Conservation (phyloP, 2,797 vertebrate genomes). For the Poecilia picta region DNA sequence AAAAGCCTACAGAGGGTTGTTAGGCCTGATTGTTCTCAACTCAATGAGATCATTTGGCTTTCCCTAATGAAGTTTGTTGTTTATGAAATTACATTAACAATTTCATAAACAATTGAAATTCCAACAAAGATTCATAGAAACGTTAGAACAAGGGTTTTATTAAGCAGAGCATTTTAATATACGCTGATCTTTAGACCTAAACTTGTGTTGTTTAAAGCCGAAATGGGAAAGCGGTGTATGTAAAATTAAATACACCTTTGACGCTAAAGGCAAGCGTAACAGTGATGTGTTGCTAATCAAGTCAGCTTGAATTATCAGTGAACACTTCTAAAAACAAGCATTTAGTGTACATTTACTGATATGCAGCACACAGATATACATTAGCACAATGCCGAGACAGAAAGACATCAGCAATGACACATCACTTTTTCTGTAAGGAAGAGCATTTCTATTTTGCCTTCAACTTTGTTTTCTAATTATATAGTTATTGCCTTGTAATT, state of each 20-base stretch:
- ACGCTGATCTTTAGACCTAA: background rate
- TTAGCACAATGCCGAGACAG: background rate
- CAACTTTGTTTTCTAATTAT: background rate
- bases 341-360: background rate
- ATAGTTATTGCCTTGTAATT: background rate
- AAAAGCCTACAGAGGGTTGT: constrained; percentile 16
- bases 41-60: constrained; percentile 54
- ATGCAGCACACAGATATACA: background rate
- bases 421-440: background rate
- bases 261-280: background rate
- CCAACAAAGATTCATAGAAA: constrained; percentile 1
- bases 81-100: constrained; percentile 49
- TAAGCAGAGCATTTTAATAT: background rate
- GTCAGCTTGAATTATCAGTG: background rate
- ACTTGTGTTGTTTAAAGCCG: background rate
- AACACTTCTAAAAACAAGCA: background rate
- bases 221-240: background rate
- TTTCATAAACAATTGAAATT: constrained; percentile 25
- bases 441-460: background rate
- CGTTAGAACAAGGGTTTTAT: background rate
- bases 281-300: background rate
- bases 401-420: background rate
- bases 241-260: background rate
- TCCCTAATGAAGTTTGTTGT: constrained; percentile 47
- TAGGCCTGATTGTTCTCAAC: constrained; percentile 50